phyloP scores from a whole-genome alignment of 2,113 vertebrate species.

The Passerina amoena region DNA sequence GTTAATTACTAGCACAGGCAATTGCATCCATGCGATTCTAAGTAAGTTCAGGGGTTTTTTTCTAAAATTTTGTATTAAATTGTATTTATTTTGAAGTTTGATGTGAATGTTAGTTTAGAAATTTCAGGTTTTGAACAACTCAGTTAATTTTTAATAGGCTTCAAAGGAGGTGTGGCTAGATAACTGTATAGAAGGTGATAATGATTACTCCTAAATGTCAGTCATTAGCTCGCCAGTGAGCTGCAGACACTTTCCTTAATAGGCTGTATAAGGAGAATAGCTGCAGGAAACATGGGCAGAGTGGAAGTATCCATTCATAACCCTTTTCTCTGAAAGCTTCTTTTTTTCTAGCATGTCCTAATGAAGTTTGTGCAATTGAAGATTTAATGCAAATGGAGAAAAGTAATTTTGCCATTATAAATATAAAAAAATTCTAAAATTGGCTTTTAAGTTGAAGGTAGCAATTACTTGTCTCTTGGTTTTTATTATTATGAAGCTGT shows the following conservation, averaged over 20 bases:
- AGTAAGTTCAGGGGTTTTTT: neutral
- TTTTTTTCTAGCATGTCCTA: neutral
- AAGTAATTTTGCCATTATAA: neutral
- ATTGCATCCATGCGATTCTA: neutral
- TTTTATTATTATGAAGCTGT: neutral
- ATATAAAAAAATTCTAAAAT: neutral
- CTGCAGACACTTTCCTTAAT: neutral
- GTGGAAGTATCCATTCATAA: neutral
- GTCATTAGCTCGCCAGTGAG: neutral
- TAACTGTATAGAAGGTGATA: neutral
- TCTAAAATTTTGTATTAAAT: neutral
- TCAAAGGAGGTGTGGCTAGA: neutral
- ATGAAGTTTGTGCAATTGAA: neutral
- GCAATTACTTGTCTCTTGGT: neutral
- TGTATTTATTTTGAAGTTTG: slow-evolving; percentile 53
- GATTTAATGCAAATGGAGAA: neutral
- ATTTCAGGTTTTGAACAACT: neutral
- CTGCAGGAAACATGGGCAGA: neutral
- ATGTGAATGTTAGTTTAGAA: neutral
- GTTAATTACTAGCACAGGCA: neutral
- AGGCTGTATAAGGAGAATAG: neutral
- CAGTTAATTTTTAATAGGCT: neutral
- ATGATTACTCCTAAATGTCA: neutral
- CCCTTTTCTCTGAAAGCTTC: neutral
- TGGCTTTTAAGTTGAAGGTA: neutral